Evolutionary conservation across 2,888 invertebrate genomes (phyloP).

Genomic region (Iselma pallidipennis): DNA sequence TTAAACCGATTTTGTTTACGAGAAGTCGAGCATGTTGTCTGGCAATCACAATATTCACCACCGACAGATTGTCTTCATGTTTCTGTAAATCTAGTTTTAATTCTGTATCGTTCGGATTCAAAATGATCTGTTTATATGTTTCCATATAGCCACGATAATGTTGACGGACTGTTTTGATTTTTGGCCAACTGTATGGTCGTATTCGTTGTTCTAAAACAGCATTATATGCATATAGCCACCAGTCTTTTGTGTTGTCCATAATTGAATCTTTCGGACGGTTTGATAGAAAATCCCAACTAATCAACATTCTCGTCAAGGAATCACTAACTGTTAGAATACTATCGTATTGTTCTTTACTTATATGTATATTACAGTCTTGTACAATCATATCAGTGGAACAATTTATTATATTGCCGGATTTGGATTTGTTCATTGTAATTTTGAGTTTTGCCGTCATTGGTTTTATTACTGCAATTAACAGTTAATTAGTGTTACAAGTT

Average conservation of each 20-base stretch:
- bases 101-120: slow-evolving; percentile 74
- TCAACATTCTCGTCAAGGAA: slow-evolving; percentile 66
- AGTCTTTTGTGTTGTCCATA: slow-evolving; percentile 63
- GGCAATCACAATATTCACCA: slow-evolving; percentile 76
- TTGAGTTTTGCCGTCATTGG: slow-evolving; percentile 79
- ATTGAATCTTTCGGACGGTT: slow-evolving; percentile 53
- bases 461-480: slow-evolving; percentile 68
- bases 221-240: slow-evolving; percentile 79
- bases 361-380: slow-evolving; percentile 74
- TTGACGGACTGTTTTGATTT: slow-evolving; percentile 68
- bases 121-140: slow-evolving; percentile 70
- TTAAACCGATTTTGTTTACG: slow-evolving; percentile 53
- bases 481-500: too few species aligned
- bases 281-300: slow-evolving; percentile 63
- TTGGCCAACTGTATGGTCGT: slow-evolving; percentile 74
- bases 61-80: slow-evolving; percentile 73
- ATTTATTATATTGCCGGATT: slow-evolving; percentile 62
- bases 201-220: slow-evolving; percentile 73
- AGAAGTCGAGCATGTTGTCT: slow-evolving; percentile 79
- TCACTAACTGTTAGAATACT: slow-evolving; percentile 62
- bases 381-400: slow-evolving; percentile 72
- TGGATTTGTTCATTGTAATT: slow-evolving; percentile 66
- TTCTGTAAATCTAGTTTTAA: slow-evolving; percentile 73
- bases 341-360: slow-evolving; percentile 73
- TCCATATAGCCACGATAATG: slow-evolving; percentile 72